Evolutionary conservation across 1,140 invertebrate species (phyloP).

Genomic region (Conopomorpha cramerella): DNA sequence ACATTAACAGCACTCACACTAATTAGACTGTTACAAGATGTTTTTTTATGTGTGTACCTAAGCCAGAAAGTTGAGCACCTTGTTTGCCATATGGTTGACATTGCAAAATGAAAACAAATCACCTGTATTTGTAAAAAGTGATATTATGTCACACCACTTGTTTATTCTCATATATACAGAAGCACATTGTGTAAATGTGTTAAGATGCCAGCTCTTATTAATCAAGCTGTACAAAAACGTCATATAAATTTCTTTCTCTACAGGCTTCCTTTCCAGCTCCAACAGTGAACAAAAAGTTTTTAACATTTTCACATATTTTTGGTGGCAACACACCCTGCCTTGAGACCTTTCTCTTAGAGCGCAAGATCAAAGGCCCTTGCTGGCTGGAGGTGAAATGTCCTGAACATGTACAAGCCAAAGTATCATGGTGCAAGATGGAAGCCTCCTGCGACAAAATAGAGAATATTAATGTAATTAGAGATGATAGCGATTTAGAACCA

Average conservation of each 20-base stretch:
- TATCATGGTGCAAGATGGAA: slow-evolving; percentile 90
- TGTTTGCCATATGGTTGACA: too few relatives aligned
- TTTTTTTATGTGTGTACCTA: too few relatives aligned
- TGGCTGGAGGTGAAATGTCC: slow-evolving; percentile 90
- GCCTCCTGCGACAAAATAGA: slow-evolving; percentile 65
- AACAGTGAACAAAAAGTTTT: slow-evolving; percentile 51
- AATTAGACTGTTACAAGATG: too few relatives aligned
- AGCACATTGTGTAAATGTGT: too few relatives aligned
- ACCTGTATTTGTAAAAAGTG: too few relatives aligned
- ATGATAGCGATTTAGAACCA: slow-evolving; percentile 59
- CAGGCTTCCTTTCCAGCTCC: slow-evolving; percentile 43
- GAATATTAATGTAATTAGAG: slow-evolving; percentile 58
- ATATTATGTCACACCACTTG: too few relatives aligned
- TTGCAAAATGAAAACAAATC: too few relatives aligned
- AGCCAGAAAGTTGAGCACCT: too few relatives aligned
- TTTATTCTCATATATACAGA: too few relatives aligned
- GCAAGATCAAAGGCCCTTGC: slow-evolving; percentile 93
- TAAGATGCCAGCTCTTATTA: too few relatives aligned
- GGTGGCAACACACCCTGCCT: slow-evolving; percentile 85
- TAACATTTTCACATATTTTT: slow-evolving; percentile 87
- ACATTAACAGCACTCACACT: too few relatives aligned
- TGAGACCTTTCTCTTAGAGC: slow-evolving; percentile 87
- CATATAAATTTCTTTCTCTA: slow-evolving; percentile 6
- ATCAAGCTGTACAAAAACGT: too few relatives aligned
- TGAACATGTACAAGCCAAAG: slow-evolving; percentile 64